These are phyloP conservation scores for Montipora capricornis DNA, from an alignment of 64 coral and sea anemone genomes.

Conservation along the genomic window DNA sequence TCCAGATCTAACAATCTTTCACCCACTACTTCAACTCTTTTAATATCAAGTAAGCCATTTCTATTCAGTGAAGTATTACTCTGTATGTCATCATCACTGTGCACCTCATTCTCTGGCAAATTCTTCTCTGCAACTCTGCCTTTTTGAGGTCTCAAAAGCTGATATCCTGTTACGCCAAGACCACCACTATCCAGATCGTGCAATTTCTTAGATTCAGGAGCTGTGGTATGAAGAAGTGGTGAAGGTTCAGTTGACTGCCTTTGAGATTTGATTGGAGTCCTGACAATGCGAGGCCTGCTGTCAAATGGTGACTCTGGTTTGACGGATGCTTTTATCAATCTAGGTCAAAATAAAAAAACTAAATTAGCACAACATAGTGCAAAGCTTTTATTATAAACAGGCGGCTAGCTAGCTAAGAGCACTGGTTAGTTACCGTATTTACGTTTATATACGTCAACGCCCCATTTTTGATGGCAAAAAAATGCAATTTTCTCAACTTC, in stretches of 20 bases:
- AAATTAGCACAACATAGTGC: not conserved
- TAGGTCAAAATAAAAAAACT: not conserved
- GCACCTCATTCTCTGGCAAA: not conserved
- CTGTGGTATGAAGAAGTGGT: slow-evolving; percentile 18
- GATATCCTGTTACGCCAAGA: slow-evolving; percentile 78
- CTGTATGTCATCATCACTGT: slow-evolving; percentile 44
- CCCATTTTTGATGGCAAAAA: too few species aligned
- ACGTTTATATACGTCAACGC: too few species aligned
- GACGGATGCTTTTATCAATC: slow-evolving; percentile 15
- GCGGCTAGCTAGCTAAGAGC: not conserved
- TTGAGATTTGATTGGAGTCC: slow-evolving; percentile 79
- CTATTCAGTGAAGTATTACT: slow-evolving; percentile 23
- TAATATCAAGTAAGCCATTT: slow-evolving; percentile 40
- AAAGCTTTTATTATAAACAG: not conserved
- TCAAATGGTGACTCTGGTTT: slow-evolving; percentile 83
- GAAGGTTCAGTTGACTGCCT: slow-evolving; percentile 51
- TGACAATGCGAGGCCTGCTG: slow-evolving; percentile 88
- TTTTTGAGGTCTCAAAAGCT: slow-evolving; percentile 34
- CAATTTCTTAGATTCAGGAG: slow-evolving; percentile 19
- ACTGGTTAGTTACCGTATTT: too few species aligned
- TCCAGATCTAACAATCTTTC: slow-evolving; percentile 65
- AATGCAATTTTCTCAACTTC: too few species aligned
- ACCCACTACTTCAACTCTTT: slow-evolving; percentile 81
- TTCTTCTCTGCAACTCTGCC: not conserved
- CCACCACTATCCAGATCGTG: slow-evolving; percentile 42